Conservation (phyloP, 2,113 vertebrate genomes). For the Saguinus midas region DNA sequence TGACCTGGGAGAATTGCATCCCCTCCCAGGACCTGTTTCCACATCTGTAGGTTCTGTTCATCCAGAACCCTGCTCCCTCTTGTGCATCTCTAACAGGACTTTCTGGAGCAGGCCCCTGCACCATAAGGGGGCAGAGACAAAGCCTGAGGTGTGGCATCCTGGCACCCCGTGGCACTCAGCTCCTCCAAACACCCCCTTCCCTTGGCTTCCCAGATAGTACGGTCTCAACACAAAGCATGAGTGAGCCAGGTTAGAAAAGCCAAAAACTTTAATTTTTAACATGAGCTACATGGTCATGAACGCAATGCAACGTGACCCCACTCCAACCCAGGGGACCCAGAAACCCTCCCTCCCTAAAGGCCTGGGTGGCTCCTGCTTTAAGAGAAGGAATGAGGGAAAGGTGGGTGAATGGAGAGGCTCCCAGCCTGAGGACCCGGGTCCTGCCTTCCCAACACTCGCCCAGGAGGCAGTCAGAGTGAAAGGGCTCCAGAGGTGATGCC, state of each 20-base stretch:
- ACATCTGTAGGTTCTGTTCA: background rate
- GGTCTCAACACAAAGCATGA: background rate
- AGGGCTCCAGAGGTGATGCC: background rate
- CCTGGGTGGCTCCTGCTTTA: constrained; percentile 25
- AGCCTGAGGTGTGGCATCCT: background rate
- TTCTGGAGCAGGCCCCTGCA: background rate
- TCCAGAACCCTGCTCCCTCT: background rate
- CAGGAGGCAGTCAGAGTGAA: background rate
- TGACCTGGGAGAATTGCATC: background rate
- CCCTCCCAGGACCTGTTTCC: background rate
- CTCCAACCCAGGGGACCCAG: constrained; percentile 7
- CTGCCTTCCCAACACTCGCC: background rate
- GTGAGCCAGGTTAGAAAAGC: constrained; percentile 72
- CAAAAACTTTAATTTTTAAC: constrained; percentile 81
- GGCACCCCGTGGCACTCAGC: no score
- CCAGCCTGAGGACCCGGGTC: background rate
- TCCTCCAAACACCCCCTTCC: background rate
- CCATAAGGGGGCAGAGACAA: background rate
- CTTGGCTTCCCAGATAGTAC: background rate
- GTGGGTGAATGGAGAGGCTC: background rate
- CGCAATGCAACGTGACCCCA: constrained; percentile 63
- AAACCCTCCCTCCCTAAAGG: constrained; percentile 50
- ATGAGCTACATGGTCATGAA: constrained; percentile 77
- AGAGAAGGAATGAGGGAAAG: background rate
- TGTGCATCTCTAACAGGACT: background rate